phyloP scores from a whole-genome alignment of 2,888 invertebrate species.

The Acronicta aceris region DNA sequence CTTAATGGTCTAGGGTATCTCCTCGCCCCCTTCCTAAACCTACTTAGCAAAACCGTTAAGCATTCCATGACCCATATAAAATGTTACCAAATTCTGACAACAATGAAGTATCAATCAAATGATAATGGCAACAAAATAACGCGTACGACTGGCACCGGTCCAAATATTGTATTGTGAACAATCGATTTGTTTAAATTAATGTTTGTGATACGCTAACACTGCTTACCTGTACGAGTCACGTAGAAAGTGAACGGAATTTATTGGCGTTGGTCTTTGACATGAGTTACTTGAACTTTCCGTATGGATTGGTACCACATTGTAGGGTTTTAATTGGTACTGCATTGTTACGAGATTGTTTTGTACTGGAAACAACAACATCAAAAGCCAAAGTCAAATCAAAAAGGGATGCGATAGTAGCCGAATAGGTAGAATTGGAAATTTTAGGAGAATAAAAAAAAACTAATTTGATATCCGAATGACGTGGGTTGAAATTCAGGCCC shows the following conservation, averaged over 20 bases:
- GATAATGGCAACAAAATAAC: conserved; percentile 52
- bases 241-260: conserved; percentile 54
- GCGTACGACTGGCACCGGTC: conserved; percentile 44
- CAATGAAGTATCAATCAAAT: conserved; percentile 54
- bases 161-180: conserved; percentile 54
- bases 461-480: too few relatives aligned
- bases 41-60: conserved; percentile 29
- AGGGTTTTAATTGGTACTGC: conserved; percentile 6
- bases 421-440: too few relatives aligned
- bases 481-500: too few relatives aligned
- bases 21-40: not conserved
- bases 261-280: conserved; percentile 34
- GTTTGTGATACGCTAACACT: conserved; percentile 35
- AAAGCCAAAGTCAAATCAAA: too few relatives aligned
- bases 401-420: too few relatives aligned
- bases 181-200: conserved; percentile 47
- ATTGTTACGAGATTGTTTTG: too few relatives aligned
- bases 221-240: conserved; percentile 41
- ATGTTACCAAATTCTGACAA: conserved; percentile 46
- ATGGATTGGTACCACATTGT: conserved; percentile 8
- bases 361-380: too few relatives aligned
- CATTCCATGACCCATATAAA: conserved; percentile 47
- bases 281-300: conserved; percentile 43
- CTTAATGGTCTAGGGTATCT: too few relatives aligned
- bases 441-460: too few relatives aligned